Evolutionary conservation across 2,113 vertebrate species (phyloP), one percentile per base, ranked within the genome.

Genomic region (Benitochromis conjunctus): DNA sequence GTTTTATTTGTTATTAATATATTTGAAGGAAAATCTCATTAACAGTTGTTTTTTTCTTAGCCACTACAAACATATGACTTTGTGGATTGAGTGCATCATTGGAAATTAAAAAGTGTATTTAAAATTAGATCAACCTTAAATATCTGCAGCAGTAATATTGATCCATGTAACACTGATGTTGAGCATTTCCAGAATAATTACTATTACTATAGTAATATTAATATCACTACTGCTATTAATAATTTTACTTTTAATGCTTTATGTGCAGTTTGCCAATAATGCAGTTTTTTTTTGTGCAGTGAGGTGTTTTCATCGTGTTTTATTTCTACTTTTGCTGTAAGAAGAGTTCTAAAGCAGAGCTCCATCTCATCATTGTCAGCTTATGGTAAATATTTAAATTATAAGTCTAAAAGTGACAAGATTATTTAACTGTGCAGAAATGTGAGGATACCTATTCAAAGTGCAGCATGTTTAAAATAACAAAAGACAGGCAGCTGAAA

Each of bases 121-220:
- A 64, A 64, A 69, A 24, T 69, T 0, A 3, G 1, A 41, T 69
- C 36, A 69, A 0, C 38, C 64, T 0, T 69, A 43, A 43, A 69
- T n/a, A 69, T 69, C 36, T 24, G n/a, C 38, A 9, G 64, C 64
- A 16, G 7, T 43, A 69, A 43, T 16, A 69, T 24, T 43, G 64
- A 24, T 69, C 64, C n/a, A 69, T 43, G 12, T 9, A 41, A 43
- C 36, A 1, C 12, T 24, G 36, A 43, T 43, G 36, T 41, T n/a
- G 12, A 5, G 24, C n/a, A 43, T 24, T 69, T 69, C 12, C 14
- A 43, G 64, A 16, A 69, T 69, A 43, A 69, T 24, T 43, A 9
- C 36, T 9, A 16, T 24, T 43, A 9, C 13, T 0, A 0, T 64
- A 64, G 38, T n/a, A 2, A 64, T 38, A 64, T 38, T 38, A 7